A percentile compares a stretch with the other conserved stretches of the same genome.
These are phyloP conservation scores for Daboia siamensis DNA, from an alignment of 2,113 vertebrate species.

Conservation along the genomic window DNA sequence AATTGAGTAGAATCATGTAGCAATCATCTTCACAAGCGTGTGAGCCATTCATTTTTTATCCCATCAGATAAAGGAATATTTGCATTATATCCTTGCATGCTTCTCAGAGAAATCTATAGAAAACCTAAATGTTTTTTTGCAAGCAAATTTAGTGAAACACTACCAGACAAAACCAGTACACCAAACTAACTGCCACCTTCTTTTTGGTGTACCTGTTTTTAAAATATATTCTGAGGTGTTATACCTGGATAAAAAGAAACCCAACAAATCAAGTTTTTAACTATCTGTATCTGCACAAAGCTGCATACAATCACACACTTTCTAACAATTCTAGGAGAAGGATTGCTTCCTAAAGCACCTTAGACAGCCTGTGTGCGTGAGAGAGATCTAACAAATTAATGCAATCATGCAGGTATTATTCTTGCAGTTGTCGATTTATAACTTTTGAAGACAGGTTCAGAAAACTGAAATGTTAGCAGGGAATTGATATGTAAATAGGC, in stretches of 20 bases:
- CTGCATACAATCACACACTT: conserved; percentile 1
- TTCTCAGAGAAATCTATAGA: conserved; percentile 36
- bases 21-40: conserved; percentile 59
- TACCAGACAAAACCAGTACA: conserved; percentile 40
- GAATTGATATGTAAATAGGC: not conserved
- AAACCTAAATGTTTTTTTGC: conserved; percentile 47
- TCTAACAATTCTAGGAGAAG: not conserved
- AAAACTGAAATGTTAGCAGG: not conserved
- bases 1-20: conserved; percentile 62
- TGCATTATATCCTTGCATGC: conserved; percentile 56
- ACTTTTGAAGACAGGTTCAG: not conserved
- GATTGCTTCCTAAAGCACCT: conserved; percentile 22
- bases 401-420: not conserved
- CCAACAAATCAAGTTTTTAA: conserved; percentile 22
- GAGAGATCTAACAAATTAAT: not conserved
- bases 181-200: conserved; percentile 58
- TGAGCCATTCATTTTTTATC: conserved; percentile 61
- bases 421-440: fast-evolving
- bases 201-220: conserved; percentile 33
- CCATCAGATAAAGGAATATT: conserved; percentile 64
- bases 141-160: conserved; percentile 30
- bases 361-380: not conserved
- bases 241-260: conserved; percentile 63
- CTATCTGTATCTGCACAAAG: fast-evolving
- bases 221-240: conserved; percentile 56